These are phyloP conservation scores for Tamandua tetradactyla DNA, from an alignment of 2,797 vertebrate species.

Conservation along the genomic window DNA sequence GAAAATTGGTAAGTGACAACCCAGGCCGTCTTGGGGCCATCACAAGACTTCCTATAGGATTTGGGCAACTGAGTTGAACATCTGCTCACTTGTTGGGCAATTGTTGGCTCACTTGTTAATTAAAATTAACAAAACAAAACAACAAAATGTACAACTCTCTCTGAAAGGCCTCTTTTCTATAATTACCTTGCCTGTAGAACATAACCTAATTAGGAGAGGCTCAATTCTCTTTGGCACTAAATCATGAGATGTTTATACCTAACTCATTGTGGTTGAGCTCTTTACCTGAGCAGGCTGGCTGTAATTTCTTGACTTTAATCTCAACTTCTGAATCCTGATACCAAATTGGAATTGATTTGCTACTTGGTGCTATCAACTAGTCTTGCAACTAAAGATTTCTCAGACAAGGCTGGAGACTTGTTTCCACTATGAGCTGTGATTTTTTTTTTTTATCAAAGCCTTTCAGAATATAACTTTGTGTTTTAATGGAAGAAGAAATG, in stretches of 20 bases:
- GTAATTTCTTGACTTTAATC: conserved; percentile 32
- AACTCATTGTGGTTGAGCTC: neutral
- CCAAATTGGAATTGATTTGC: neutral
- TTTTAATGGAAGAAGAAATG: conserved; percentile 25
- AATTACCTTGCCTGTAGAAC: neutral
- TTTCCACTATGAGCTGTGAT: neutral
- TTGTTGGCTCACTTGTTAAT: too few species aligned
- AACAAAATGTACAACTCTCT: conserved; percentile 26
- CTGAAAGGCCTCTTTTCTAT: neutral
- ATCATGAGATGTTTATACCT: neutral
- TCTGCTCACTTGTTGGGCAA: neutral
- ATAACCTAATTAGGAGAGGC: neutral
- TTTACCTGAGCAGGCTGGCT: neutral
- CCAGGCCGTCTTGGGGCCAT: neutral
- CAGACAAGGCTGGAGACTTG: neutral
- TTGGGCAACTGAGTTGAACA: neutral
- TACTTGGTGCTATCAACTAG: neutral
- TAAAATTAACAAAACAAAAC: neutral
- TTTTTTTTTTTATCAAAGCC: neutral
- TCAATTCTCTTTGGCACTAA: neutral
- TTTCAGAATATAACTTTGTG: conserved; percentile 19
- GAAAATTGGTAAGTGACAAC: conserved; percentile 81
- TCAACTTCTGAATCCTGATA: neutral
- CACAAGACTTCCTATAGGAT: neutral
- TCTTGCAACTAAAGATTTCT: neutral